phyloP scores from a whole-genome alignment of 2,113 vertebrate species.

The Hyperoodon ampullatus region DNA sequence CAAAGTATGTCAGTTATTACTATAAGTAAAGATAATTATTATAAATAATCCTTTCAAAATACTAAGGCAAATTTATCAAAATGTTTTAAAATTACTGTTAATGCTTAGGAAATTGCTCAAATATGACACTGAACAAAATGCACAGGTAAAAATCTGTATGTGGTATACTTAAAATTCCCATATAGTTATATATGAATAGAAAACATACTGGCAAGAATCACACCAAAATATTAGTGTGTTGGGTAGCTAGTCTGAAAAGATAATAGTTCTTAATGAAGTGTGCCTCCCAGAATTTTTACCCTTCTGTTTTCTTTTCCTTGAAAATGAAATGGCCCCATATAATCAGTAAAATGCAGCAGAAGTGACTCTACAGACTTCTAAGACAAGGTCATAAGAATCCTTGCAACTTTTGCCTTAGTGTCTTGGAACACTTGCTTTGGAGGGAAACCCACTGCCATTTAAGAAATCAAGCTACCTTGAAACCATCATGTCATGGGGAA shows the following conservation, averaged over 20 bases:
- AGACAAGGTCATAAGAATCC: neutral
- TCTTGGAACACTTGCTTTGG: neutral
- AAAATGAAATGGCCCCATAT: neutral
- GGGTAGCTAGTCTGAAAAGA: neutral
- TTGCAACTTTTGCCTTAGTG: neutral
- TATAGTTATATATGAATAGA: neutral
- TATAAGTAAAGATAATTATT: neutral
- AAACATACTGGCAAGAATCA: neutral
- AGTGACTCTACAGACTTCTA: neutral
- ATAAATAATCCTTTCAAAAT: neutral
- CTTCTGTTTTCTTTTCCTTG: neutral
- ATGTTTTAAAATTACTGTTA: neutral
- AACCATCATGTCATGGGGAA: neutral
- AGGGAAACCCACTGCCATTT: neutral
- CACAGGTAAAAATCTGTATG: neutral
- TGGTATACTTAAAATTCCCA: neutral
- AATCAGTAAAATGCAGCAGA: neutral
- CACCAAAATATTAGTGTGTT: neutral
- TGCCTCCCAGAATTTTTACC: neutral
- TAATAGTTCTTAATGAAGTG: neutral
- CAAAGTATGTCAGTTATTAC: neutral
- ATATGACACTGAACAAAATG: neutral
- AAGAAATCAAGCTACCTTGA: neutral
- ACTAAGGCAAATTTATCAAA: neutral
- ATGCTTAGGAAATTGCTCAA: neutral